Base-by-base conservation (phyloP, 2,113 vertebrate species). In the Hystrix cristata region DNA sequence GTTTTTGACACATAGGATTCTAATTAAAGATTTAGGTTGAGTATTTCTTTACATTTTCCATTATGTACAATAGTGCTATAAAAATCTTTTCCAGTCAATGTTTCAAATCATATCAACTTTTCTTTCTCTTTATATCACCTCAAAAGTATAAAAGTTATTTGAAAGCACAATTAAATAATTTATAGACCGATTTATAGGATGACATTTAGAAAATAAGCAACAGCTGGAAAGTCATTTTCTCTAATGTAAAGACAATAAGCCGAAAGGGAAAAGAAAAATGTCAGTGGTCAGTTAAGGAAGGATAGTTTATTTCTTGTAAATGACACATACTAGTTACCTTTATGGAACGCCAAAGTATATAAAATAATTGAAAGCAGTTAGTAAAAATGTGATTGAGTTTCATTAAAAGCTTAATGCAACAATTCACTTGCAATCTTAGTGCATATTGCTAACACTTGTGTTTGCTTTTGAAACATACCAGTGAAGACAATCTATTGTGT, bases 141-240 rank as follows among this genome's bases (percentile, higher is more conserved):
- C 76, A 18, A 84, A 96, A 93, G 1, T n/a, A 38, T 72, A 87
- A 84, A 72, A 91, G 74, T 84, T 31, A 62, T 93, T 79, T 96
- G 94, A 97, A 60, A 95, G 85, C 64, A 60, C 9, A 69, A 88
- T 95, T 92, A 94, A 94, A 90, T 92, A 86, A 93, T n/a, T 85
- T 91, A 43, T 11, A 88, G 34, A 0, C 23, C 43, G 76, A 89
- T 27, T 81, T 94, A 55, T 71, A 64, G 10, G 15, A 34, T 74
- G 76, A 74, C 53, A 92, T 92, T 92, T 97, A 84, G 38, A 92
- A 95, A 95, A 57, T 76, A 81, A 87, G 12, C 27, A 96, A 76
- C 16, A 59, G 67, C 4, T 92, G 27, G 34, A 72, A 95, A 96
- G 57, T 11, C 1, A 91, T 91, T 79, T 0, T 59, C 57, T 72